These are phyloP conservation scores for Lypha dubia DNA, from an alignment of 2,888 invertebrate genomes.

Conservation along the genomic window DNA sequence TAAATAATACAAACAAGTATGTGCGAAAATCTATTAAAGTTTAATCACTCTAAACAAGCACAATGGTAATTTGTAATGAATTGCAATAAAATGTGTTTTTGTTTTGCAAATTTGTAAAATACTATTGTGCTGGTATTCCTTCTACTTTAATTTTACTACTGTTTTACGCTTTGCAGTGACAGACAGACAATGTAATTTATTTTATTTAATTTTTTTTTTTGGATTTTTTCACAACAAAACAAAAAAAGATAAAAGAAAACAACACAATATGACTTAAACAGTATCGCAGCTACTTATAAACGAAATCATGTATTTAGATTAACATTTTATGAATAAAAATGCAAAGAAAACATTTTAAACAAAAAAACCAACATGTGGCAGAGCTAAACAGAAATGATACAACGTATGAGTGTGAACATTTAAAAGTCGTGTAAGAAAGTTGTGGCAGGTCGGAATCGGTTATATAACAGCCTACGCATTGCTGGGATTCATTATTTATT, in stretches of 20 bases:
- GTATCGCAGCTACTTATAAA: neutral
- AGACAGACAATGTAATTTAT: neutral
- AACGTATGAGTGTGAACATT: neutral
- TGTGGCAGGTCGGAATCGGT: neutral
- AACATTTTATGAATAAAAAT: neutral
- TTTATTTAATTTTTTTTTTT: neutral
- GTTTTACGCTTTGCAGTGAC: neutral
- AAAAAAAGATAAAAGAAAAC: neutral
- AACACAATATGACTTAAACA: neutral
- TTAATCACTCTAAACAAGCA: neutral
- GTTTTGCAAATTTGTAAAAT: too few relatives aligned
- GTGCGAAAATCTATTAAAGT: conserved; percentile 1
- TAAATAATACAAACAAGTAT: neutral
- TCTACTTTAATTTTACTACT: neutral
- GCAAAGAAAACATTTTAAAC: neutral
- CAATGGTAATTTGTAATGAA: conserved; percentile 50
- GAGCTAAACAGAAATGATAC: neutral
- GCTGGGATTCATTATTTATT: neutral
- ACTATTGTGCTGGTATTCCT: neutral
- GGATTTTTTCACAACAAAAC: neutral
- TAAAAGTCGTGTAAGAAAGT: neutral
- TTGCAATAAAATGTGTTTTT: conserved; percentile 20
- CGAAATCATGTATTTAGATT: neutral
- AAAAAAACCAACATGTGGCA: neutral
- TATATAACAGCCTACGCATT: neutral